Base-by-base conservation (phyloP, 53 echinoderm and acorn worm species). In the Holothuria leucospilota region DNA sequence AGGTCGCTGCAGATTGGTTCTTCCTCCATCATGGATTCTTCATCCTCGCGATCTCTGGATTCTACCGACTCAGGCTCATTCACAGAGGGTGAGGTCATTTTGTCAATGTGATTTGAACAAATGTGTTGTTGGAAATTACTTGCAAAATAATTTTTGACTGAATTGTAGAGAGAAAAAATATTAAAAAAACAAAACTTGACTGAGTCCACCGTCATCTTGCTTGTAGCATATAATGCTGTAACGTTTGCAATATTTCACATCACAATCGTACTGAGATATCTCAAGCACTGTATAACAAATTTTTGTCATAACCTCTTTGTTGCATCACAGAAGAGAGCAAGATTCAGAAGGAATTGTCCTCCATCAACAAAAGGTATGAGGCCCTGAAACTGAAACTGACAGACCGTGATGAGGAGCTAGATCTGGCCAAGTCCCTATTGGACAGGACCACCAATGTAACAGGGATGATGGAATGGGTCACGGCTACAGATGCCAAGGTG, bases 391-490 rank as follows among this genome's bases (percentile, higher is more conserved):
- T 74, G 30, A 93, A 92, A 56, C 91, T 99, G 85, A 92, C 86
- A 0, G 95, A 95, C 74, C 90, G 99, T 1, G 95, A 99, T 12
- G 99, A 99, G 71, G 95, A 95, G 77, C 87, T 99, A 8, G 95
- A 95, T 53, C 86, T 96, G 82, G 90, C 93, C 68, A 93, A 91
- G 77, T 73, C 91, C 18, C 86, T 93, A 58, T 84, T 89, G n/a
- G 99, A 99, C 89, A 99, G 92, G 88, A 90, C 92, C 38, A 90
- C 70, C 63, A 93, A 94, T 68, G 90, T 99, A 18, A 90, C 92
- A 5, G 90, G 92, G 23, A 85, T 99, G 77, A 91, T 95, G 74
- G 99, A 99, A 59, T 99, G 99, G 99, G 93, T 99, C 62, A 95
- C 93, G 2, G 92, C 71, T 10, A 95, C 95, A 8, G 95, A 99